Conservation (phyloP, 2,797 vertebrate species). For the Labroides dimidiatus region DNA sequence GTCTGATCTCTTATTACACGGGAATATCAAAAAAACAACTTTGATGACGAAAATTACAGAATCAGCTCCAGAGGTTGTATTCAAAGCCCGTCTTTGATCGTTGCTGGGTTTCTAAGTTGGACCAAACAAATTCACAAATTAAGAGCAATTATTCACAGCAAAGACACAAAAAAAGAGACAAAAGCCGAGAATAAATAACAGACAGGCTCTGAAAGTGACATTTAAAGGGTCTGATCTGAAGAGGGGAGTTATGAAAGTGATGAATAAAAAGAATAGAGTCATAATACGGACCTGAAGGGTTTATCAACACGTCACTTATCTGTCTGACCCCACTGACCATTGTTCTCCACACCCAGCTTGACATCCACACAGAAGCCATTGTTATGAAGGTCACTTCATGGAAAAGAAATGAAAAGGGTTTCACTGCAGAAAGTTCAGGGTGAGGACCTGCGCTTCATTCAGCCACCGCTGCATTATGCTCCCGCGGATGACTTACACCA, state of each 20-base stretch:
- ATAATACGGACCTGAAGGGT: conserved; percentile 31
- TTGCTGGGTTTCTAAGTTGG: conserved; percentile 18
- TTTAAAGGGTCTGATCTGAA: conserved; percentile 30
- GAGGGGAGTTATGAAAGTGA: conserved; percentile 11
- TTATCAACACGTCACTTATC: conserved; percentile 59
- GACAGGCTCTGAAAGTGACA: conserved; percentile 15
- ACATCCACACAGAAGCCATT: conserved; percentile 54
- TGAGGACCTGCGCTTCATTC: conserved; percentile 59
- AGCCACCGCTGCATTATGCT: conserved; percentile 51
- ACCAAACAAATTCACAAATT: background rate
- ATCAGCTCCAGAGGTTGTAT: conserved; percentile 10
- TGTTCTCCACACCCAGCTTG: conserved; percentile 62
- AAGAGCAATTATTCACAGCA: conserved; percentile 28
- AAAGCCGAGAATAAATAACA: background rate
- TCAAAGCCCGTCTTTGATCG: conserved; percentile 12
- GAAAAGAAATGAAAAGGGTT: conserved; percentile 60
- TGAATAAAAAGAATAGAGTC: conserved; percentile 34
- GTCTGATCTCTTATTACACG: conserved; percentile 31
- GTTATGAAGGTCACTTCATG: conserved; percentile 70
- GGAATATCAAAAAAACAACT: conserved; percentile 24
- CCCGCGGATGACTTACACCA: conserved; percentile 53
- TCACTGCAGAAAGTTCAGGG: conserved; percentile 69
- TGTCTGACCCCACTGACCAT: conserved; percentile 29
- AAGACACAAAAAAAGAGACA: conserved; percentile 10
- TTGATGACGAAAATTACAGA: conserved; percentile 14